Evolutionary conservation across 2,113 vertebrate genomes (phyloP).

Genomic region (Isichthys henryi): DNA sequence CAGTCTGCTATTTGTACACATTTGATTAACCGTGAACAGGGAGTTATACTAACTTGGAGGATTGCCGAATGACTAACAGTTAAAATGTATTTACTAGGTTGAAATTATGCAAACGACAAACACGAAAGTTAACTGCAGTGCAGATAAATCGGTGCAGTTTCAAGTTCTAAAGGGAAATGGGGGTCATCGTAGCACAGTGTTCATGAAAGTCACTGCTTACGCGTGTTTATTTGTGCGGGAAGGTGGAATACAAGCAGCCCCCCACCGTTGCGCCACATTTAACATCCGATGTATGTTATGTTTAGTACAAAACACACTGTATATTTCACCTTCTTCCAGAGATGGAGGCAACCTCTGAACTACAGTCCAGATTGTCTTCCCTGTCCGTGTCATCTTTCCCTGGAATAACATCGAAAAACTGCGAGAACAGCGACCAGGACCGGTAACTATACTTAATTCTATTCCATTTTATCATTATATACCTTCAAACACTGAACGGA

Average conservation of each 20-base stretch:
- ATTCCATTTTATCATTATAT: background rate
- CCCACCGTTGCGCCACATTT: background rate
- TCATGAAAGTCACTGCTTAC: background rate
- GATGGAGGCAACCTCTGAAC: conserved; percentile 60
- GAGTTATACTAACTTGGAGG: background rate
- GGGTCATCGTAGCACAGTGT: background rate
- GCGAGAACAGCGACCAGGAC: conserved; percentile 45
- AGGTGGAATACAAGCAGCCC: background rate
- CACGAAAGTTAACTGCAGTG: background rate
- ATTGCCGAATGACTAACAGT: background rate
- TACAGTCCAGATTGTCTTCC: conserved; percentile 63
- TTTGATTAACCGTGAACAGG: background rate
- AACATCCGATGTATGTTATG: background rate
- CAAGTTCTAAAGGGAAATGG: background rate
- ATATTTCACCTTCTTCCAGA: conserved; percentile 23
- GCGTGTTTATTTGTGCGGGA: background rate
- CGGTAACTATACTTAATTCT: conserved; percentile 41
- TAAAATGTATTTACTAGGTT: background rate
- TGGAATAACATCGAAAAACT: conserved; percentile 55
- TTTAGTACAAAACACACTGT: background rate
- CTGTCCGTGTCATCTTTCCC: conserved; percentile 64
- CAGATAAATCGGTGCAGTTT: background rate
- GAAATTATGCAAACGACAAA: background rate
- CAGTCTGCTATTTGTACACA: background rate
- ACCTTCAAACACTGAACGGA: background rate